Base-by-base conservation (phyloP, 2,888 invertebrate species). In the Dynastes hyllus region DNA sequence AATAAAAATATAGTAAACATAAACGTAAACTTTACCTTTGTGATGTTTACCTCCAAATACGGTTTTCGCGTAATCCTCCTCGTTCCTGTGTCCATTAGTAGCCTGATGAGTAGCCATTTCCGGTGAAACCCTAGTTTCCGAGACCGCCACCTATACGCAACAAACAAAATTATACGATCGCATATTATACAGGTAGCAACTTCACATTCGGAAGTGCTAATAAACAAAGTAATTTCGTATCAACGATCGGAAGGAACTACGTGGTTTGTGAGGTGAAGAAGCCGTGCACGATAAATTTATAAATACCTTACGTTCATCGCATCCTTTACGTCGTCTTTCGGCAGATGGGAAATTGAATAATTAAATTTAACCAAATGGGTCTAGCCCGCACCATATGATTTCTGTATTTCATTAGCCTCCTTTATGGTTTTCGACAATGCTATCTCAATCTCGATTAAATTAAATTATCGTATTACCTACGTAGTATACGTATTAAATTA, bases 21-120 rank as follows among this genome's bases (percentile, higher is more conserved):
- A 11, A 69, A 50, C n/a, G 45, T 3, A 50, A 27, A 2, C 45
- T 45, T 50, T 69, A 69, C 67, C 67, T 69, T 16, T 69, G 1
- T 69, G 67, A 1, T 69, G 67, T 73, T 83, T 79, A 83, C 83
- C 83, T 81, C 84, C 84, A 37, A 84, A 84, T 11, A 84, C 83
- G 32, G 83, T 83, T 71, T 83, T 84, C 9, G 83, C 81, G 77
- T 81, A 84, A 65, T 84, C 82, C 76, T 84, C 84, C 76, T 69
- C 77, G 16, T 78, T 82, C 66, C 80, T 78, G 66, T 83, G 82
- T 3, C 84, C 84, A 73, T 84, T 84, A 16, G 82, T 83, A 32
- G 81, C 81, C 71, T 81, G 80, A 16, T 66, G 78, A 9, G 81
- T 73, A 11, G 83, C 78, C 84, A 84, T 84, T 70, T 83, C 83